phyloP scores from a whole-genome alignment of 53 echinoderm and acorn worm species.

The Echinarachnius parma region DNA sequence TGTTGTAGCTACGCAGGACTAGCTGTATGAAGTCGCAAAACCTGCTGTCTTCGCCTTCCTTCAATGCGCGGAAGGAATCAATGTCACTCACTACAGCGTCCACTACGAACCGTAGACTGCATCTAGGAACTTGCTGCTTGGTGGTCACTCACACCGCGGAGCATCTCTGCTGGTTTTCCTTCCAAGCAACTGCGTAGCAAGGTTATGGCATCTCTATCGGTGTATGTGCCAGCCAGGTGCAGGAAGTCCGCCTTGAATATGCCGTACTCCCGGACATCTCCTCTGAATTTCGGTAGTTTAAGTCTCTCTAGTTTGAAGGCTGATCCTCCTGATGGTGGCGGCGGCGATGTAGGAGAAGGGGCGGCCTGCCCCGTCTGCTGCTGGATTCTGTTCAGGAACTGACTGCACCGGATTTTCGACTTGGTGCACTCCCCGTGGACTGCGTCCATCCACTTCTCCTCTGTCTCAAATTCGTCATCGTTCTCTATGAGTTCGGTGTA shows the following conservation, averaged over 20 bases:
- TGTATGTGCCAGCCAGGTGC: neutral
- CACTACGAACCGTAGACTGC: slow-evolving; percentile 46
- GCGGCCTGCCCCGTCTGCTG: too few species aligned
- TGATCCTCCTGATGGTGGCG: neutral
- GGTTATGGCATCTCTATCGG: slow-evolving; percentile 8
- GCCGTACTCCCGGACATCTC: slow-evolving; percentile 12
- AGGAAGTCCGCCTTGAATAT: slow-evolving; percentile 26
- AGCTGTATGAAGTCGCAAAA: slow-evolving; percentile 49
- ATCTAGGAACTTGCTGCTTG: slow-evolving; percentile 27
- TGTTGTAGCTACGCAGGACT: slow-evolving; percentile 44
- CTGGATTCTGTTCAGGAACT: too few species aligned
- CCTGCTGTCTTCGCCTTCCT: slow-evolving; percentile 45
- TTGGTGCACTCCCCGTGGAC: too few species aligned
- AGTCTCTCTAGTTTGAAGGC: slow-evolving; percentile 16
- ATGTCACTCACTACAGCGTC: slow-evolving; percentile 50
- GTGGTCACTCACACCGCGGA: slow-evolving; percentile 26
- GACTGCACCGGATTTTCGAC: too few species aligned
- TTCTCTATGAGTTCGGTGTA: too few species aligned
- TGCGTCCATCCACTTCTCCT: too few species aligned
- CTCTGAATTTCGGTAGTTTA: slow-evolving; percentile 29
- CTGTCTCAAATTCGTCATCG: too few species aligned
- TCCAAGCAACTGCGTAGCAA: slow-evolving; percentile 13
- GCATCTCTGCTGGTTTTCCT: slow-evolving; percentile 15
- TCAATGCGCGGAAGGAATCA: slow-evolving; percentile 27
- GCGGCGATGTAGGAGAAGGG: neutral